These are phyloP conservation scores for Emesis russula DNA, from an alignment of 2,888 invertebrate species.

Conservation along the genomic window DNA sequence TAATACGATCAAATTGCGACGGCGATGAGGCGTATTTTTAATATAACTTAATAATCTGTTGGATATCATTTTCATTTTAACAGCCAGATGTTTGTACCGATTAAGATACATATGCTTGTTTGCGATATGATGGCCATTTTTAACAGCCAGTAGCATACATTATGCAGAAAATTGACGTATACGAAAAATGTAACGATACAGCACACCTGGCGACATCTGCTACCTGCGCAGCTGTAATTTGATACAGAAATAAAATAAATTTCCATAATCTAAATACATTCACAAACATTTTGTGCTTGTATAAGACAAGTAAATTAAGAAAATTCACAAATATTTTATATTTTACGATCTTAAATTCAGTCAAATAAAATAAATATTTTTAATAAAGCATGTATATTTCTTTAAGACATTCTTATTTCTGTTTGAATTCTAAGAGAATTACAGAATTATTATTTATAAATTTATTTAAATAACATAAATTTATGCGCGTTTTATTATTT, in stretches of 20 bases:
- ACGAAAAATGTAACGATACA: background rate
- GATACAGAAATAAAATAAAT: conserved; percentile 4
- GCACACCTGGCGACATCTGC: conserved; percentile 7
- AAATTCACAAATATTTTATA: no score
- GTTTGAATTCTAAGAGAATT: no score
- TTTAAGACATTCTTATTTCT: no score
- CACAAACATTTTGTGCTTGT: background rate
- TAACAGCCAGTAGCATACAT: background rate
- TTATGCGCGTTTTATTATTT: no score
- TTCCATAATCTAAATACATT: background rate
- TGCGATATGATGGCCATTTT: background rate
- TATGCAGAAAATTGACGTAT: background rate
- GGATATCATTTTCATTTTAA: background rate
- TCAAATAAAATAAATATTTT: background rate
- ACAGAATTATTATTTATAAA: no score
- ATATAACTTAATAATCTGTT: background rate
- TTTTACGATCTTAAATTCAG: background rate
- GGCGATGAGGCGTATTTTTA: background rate
- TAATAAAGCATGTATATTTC: background rate
- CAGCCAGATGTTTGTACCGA: background rate
- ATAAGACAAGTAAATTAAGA: no score
- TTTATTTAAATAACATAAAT: no score
- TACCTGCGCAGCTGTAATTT: background rate
- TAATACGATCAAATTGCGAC: no score
- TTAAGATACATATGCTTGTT: background rate